These are phyloP conservation scores for Drosophila neocordata DNA, from an alignment of 1,140 invertebrate genomes.

Conservation along the genomic window DNA sequence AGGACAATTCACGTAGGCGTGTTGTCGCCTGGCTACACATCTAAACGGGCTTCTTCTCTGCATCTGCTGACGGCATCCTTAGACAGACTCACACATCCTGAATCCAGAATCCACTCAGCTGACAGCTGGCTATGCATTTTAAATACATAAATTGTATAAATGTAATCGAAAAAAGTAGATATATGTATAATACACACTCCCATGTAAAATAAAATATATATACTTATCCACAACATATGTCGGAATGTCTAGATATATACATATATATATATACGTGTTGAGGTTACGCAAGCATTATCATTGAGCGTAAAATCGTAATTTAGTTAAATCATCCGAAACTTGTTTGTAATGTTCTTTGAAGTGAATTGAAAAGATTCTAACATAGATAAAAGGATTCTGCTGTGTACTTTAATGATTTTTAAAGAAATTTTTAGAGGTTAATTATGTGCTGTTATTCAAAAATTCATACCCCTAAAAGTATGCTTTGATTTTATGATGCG, in stretches of 20 bases:
- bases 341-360: neutral
- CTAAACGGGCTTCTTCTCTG: conserved; percentile 13
- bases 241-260: neutral
- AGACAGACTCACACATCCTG: conserved; percentile 29
- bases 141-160: conserved; percentile 63
- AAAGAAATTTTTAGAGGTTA: no score
- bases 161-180: conserved; percentile 32
- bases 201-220: neutral
- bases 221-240: conserved; percentile 15
- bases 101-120: conserved; percentile 4
- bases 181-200: neutral
- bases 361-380: no score
- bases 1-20: conserved; percentile 32
- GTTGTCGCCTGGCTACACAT: conserved; percentile 18
- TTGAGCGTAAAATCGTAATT: neutral
- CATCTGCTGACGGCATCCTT: conserved; percentile 40
- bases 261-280: neutral
- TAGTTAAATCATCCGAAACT: conserved; percentile 1
- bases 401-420: no score
- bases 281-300: conserved; percentile 3
- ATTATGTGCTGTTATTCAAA: no score
- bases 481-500: no score
- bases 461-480: no score
- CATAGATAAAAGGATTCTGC: no score
- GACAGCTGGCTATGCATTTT: conserved; percentile 54